Conservation (phyloP, 2,113 vertebrate species). For the Pterophyllum scalare region DNA sequence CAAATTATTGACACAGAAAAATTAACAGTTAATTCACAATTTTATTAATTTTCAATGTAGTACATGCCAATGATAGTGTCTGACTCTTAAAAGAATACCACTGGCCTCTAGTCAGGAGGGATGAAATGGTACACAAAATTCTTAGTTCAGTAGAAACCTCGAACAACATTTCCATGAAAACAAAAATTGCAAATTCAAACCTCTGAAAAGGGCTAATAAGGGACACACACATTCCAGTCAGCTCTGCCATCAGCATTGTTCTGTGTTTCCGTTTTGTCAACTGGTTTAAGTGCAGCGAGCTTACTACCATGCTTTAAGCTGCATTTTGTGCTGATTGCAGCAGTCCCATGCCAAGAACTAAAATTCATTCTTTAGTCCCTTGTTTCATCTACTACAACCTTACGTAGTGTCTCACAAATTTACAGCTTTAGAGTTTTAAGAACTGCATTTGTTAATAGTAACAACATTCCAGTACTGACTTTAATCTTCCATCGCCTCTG, state of each 20-base stretch:
- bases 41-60: neutral
- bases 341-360: neutral
- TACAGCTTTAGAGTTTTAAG: slow-evolving; percentile 12
- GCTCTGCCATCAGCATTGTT: neutral
- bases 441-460: slow-evolving; percentile 6
- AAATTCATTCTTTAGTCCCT: neutral
- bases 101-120: no score
- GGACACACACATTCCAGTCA: neutral
- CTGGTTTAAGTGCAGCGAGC: neutral
- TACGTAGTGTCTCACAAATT: neutral
- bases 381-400: slow-evolving; percentile 10
- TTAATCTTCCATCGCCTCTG: neutral
- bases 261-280: neutral
- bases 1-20: neutral
- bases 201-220: neutral
- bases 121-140: neutral
- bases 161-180: no score
- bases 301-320: neutral
- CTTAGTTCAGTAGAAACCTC: neutral
- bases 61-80: neutral
- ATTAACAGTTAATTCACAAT: neutral
- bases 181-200: neutral
- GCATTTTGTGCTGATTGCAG: slow-evolving; percentile 20
- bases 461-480: slow-evolving; percentile 8
- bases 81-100: neutral